A percentile compares a stretch with the other conserved stretches of the same genome.
These are phyloP conservation scores for Liparis tanakae DNA, from an alignment of 2,797 vertebrate species.

Conservation along the genomic window DNA sequence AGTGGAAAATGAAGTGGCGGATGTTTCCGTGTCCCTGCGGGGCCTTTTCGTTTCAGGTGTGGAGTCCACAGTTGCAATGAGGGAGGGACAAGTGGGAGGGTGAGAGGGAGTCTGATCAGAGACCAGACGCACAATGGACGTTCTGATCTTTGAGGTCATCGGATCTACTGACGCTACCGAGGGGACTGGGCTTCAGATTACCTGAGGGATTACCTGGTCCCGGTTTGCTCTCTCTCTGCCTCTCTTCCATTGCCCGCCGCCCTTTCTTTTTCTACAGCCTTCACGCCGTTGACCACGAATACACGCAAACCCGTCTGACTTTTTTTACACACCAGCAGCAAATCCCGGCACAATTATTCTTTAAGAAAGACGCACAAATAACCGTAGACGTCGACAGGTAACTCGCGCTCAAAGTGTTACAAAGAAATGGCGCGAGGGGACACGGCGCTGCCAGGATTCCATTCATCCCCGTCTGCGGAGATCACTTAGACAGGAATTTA, in stretches of 20 bases:
- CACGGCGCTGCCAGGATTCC: slow-evolving; percentile 70
- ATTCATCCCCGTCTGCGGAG: slow-evolving; percentile 66
- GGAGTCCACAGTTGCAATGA: slow-evolving; percentile 38
- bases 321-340: background rate
- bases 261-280: slow-evolving; percentile 9
- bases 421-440: slow-evolving; percentile 58
- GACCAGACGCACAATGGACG: slow-evolving; percentile 78
- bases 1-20: slow-evolving; percentile 69
- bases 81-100: slow-evolving; percentile 63
- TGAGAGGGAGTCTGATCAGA: slow-evolving; percentile 74
- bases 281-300: slow-evolving; percentile 17
- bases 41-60: slow-evolving; percentile 69
- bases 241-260: slow-evolving; percentile 17
- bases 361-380: background rate
- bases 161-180: slow-evolving; percentile 76
- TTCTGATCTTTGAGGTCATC: slow-evolving; percentile 87
- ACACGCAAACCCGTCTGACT: background rate
- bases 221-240: slow-evolving; percentile 51
- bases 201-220: slow-evolving; percentile 80
- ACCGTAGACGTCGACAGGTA: background rate
- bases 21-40: slow-evolving; percentile 49
- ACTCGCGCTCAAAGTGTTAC: slow-evolving; percentile 19
- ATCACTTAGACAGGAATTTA: slow-evolving; percentile 77
- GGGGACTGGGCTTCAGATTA: slow-evolving; percentile 77
- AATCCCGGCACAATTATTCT: slow-evolving; percentile 8